These are phyloP conservation scores for Nudaria mundana DNA, from an alignment of 2,888 invertebrate genomes.

Conservation along the genomic window DNA sequence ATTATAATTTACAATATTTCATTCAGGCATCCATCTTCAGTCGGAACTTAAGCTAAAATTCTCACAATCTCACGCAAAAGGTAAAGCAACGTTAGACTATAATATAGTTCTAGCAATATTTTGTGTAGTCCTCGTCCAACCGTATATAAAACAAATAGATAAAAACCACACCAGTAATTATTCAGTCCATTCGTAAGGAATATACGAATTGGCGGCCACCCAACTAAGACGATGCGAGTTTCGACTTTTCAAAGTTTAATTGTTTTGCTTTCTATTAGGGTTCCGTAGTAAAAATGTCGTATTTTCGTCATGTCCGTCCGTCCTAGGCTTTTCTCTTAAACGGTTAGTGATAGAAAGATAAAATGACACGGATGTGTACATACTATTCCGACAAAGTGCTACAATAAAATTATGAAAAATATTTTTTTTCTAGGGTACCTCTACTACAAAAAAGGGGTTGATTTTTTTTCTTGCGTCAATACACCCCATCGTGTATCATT, in stretches of 20 bases:
- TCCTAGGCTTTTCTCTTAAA: too few relatives aligned
- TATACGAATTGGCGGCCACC: slow-evolving; percentile 46
- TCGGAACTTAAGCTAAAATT: slow-evolving; percentile 82
- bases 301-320: too few relatives aligned
- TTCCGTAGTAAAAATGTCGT: too few relatives aligned
- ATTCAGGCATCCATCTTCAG: slow-evolving; percentile 82
- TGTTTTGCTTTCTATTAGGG: too few relatives aligned
- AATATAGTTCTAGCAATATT: slow-evolving; percentile 80
- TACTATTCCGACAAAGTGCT: too few relatives aligned
- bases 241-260: slow-evolving; percentile 30
- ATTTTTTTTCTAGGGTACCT: too few relatives aligned
- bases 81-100: slow-evolving; percentile 83
- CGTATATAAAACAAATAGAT: slow-evolving; percentile 63
- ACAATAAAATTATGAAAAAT: too few relatives aligned
- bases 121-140: slow-evolving; percentile 74
- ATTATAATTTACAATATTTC: slow-evolving; percentile 83
- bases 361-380: too few relatives aligned
- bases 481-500: too few relatives aligned
- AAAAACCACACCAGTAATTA: slow-evolving; percentile 63
- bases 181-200: slow-evolving; percentile 65
- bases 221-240: slow-evolving; percentile 35
- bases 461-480: too few relatives aligned
- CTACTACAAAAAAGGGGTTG: too few relatives aligned
- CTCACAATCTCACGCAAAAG: slow-evolving; percentile 82
- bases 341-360: too few relatives aligned